Percentiles rank a stretch among this genome's conserved stretches.
Conservation (phyloP, 2,888 invertebrate species). For the Phytoseiulus persimilis region DNA sequence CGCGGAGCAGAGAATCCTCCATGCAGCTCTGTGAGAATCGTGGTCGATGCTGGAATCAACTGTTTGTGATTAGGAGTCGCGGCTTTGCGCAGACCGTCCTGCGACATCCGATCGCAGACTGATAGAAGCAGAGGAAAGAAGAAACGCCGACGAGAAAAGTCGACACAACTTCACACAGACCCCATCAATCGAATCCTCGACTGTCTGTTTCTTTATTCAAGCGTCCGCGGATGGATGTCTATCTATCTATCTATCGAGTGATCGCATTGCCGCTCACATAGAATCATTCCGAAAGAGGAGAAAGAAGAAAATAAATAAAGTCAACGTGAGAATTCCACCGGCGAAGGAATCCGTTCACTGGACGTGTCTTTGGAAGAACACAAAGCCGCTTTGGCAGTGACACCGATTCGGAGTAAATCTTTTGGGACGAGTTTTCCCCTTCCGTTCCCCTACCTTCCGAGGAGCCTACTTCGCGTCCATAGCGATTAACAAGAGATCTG, state of each 20-base stretch:
- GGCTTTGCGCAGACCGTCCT: not conserved
- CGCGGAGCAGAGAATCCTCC: too few species aligned
- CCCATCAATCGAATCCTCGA: not conserved
- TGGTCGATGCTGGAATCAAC: not conserved
- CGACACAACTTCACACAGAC: not conserved
- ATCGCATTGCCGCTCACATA: not conserved
- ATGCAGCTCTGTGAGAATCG: not conserved
- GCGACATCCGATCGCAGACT: not conserved
- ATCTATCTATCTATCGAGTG: not conserved
- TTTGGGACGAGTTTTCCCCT: not conserved
- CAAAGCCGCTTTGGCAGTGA: not conserved
- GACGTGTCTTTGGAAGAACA: not conserved
- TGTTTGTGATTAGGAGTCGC: not conserved
- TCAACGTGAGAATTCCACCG: not conserved
- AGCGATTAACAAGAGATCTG: not conserved
- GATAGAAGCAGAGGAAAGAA: not conserved
- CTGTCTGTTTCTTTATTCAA: not conserved
- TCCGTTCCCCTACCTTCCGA: not conserved
- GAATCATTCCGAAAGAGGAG: not conserved
- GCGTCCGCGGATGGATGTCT: not conserved
- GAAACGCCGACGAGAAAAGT: not conserved
- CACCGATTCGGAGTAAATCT: not conserved
- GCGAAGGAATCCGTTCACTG: not conserved
- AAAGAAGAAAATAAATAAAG: not conserved
- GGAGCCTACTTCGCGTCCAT: not conserved